Conservation (phyloP, 23 tunicate species). For the Styela clava region DNA sequence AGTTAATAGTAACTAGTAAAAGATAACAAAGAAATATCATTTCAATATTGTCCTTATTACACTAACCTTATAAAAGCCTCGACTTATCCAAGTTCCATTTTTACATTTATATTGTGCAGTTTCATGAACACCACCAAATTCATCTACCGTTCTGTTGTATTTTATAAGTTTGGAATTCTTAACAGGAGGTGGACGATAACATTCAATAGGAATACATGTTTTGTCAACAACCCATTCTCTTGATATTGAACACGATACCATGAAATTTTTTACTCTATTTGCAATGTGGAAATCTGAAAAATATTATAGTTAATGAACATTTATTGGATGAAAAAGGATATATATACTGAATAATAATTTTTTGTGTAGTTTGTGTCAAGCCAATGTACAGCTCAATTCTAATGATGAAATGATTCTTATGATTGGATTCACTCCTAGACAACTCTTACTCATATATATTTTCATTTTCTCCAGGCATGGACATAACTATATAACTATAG, state of each 20-base stretch:
- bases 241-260: slow-evolving; percentile 25
- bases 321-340: too few species aligned
- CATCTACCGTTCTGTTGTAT: slow-evolving; percentile 2
- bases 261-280: background rate
- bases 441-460: too few species aligned
- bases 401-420: too few species aligned
- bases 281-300: slow-evolving; percentile 39
- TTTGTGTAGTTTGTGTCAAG: too few species aligned
- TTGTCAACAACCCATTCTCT: slow-evolving; percentile 25
- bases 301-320: background rate
- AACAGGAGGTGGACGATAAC: slow-evolving; percentile 41
- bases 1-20: too few species aligned
- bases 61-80: slow-evolving; percentile 58
- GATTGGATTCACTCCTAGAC: too few species aligned
- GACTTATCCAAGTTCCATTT: slow-evolving; percentile 59
- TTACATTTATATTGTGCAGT: slow-evolving; percentile 39
- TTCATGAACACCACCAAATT: slow-evolving; percentile 23
- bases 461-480: too few species aligned
- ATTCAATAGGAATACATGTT: slow-evolving; percentile 27
- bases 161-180: slow-evolving; percentile 15
- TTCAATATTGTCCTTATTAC: too few species aligned
- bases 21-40: too few species aligned
- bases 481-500: too few species aligned
- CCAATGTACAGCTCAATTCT: too few species aligned
- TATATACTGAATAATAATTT: too few species aligned